Evolutionary conservation across 1,140 invertebrate species (phyloP).

Genomic region (Monochamus saltuarius): DNA sequence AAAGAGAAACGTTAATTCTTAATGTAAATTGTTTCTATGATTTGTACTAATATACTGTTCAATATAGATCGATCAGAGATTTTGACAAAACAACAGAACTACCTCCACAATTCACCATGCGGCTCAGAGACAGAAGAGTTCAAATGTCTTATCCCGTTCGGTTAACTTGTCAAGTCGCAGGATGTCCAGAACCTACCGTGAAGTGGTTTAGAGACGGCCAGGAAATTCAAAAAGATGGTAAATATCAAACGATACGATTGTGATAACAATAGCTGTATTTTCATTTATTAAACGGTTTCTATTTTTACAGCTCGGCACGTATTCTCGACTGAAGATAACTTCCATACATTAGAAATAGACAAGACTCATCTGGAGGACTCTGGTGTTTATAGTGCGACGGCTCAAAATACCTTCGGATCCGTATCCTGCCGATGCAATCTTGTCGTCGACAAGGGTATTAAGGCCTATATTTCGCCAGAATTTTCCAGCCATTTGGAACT

Average conservation of each 20-base stretch:
- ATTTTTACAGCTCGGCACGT: conserved; percentile 56
- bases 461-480: conserved; percentile 76
- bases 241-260: not conserved
- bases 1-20: no score
- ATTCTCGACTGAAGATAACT: conserved; percentile 68
- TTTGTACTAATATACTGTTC: no score
- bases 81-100: conserved; percentile 39
- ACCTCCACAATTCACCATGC: conserved; percentile 84
- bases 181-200: conserved; percentile 71
- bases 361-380: conserved; percentile 75
- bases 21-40: no score
- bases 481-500: conserved; percentile 70
- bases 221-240: conserved; percentile 47
- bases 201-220: conserved; percentile 78
- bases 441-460: conserved; percentile 81
- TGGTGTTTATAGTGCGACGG: conserved; percentile 78
- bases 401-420: conserved; percentile 79
- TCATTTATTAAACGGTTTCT: not conserved
- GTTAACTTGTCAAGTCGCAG: conserved; percentile 82
- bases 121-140: conserved; percentile 77
- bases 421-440: conserved; percentile 79
- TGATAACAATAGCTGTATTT: not conserved
- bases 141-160: conserved; percentile 81
- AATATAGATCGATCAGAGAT: conserved; percentile 36
- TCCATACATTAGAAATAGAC: conserved; percentile 82